A percentile compares a stretch with the other conserved stretches of the same genome.
These are phyloP conservation scores for Agrochola circellaris DNA, from an alignment of 2,888 invertebrate species.

Conservation along the genomic window DNA sequence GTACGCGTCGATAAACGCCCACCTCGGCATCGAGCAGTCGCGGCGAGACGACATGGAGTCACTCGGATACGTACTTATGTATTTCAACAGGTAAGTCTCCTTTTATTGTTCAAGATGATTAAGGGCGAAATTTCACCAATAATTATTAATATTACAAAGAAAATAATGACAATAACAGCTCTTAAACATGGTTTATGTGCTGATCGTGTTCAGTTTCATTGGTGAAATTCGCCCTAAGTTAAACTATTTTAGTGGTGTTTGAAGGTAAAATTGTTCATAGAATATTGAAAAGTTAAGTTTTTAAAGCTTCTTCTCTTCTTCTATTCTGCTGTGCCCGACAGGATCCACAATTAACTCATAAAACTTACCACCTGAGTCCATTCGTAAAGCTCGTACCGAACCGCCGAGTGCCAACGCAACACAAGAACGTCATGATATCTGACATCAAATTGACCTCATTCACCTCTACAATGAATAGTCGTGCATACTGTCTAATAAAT, in stretches of 20 bases:
- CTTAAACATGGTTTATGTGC: too few relatives aligned
- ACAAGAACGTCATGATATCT: background rate
- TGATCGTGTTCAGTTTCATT: too few relatives aligned
- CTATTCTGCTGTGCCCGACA: background rate
- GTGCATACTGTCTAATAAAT: background rate
- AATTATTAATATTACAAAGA: too few relatives aligned
- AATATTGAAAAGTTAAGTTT: background rate
- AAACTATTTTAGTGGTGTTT: too few relatives aligned
- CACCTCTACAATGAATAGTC: background rate
- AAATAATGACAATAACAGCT: too few relatives aligned
- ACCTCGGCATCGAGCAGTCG: conserved; percentile 99
- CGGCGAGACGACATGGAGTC: conserved; percentile 99
- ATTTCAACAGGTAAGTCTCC: conserved; percentile 94
- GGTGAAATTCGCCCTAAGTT: too few relatives aligned
- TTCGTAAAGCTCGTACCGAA: background rate
- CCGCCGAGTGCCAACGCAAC: background rate
- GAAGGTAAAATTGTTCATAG: background rate
- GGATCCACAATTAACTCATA: too few relatives aligned
- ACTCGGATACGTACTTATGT: conserved; percentile 99
- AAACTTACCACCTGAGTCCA: too few relatives aligned
- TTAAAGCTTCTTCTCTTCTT: background rate
- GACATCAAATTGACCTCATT: conserved; percentile 1
- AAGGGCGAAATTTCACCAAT: too few relatives aligned
- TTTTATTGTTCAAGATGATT: background rate
- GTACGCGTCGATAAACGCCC: conserved; percentile 99